These are phyloP conservation scores for Zaprionus bogoriensis DNA, from an alignment of 2,888 invertebrate genomes.

Conservation along the genomic window DNA sequence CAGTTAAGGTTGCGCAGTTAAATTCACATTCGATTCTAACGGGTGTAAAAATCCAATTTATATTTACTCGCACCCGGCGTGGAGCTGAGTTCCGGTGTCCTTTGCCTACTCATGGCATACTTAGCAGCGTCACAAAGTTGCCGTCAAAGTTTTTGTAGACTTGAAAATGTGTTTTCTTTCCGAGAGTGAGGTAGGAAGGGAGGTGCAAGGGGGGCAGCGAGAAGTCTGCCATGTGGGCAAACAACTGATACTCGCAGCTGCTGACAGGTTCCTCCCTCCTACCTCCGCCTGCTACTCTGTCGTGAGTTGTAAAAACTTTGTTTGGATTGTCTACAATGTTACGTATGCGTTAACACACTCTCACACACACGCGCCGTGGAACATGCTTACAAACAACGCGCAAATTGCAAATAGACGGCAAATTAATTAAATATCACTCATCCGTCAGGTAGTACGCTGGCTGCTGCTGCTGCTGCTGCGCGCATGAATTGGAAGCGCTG, in stretches of 20 bases:
- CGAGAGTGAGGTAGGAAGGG: no score
- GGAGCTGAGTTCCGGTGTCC: neutral
- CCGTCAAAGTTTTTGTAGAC: conserved; percentile 48
- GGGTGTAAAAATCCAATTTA: conserved; percentile 49
- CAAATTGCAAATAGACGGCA: conserved; percentile 39
- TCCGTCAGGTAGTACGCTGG: conserved; percentile 38
- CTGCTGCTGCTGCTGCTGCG: neutral
- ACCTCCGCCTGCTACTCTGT: neutral
- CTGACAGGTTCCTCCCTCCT: conserved; percentile 5
- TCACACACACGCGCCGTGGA: conserved; percentile 7
- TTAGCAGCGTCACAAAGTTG: conserved; percentile 50
- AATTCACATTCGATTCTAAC: conserved; percentile 9
- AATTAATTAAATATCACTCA: conserved; percentile 71
- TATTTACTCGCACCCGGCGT: conserved; percentile 15
- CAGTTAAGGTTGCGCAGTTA: conserved; percentile 29
- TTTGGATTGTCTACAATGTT: conserved; percentile 26
- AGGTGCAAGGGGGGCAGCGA: neutral
- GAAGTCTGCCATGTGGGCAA: conserved; percentile 14
- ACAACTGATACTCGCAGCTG: conserved; percentile 33
- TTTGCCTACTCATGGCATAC: conserved; percentile 4
- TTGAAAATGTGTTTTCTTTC: conserved; percentile 27
- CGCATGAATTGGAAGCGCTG: conserved; percentile 13
- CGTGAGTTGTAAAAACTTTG: conserved; percentile 7
- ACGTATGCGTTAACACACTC: neutral
- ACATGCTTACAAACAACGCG: neutral